Base-by-base conservation (phyloP, 2,888 invertebrate species). In the Pogonocherus hispidulus region DNA sequence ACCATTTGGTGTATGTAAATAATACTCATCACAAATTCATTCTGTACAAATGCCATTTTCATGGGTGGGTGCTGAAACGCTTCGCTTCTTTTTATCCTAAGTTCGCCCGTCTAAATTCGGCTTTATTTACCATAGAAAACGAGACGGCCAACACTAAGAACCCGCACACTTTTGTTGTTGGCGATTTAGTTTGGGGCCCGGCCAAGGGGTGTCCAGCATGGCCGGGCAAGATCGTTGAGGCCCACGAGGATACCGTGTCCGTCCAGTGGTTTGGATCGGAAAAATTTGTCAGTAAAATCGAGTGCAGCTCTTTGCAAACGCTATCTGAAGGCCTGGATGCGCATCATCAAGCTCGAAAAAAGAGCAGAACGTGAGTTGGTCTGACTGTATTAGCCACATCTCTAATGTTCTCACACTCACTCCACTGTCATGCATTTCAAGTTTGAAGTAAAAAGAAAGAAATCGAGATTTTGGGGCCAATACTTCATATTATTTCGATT, bases 141-240 rank as follows among this genome's bases (percentile, higher is more conserved):
- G 62, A 73, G 63, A 63, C 41, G 47, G 57, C 32, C 57, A 35
- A 46, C 46, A 51, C 35, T 27, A 47, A 64, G 32, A 20, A 20
- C 44, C 51, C 44, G 71, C 75, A 64, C 73, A 71, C 68, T 63
- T 89, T 92, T 84, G 87, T 88, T 80, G 90, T 90, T 79, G 96
- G 95, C 71, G 94, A 96, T 86, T 88, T 96, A 81, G 94, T 96
- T 78, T 96, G 96, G 96, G 96, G 95, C 67, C 93, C 94, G 66
- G 92, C 92, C 69, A 90, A 91, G 79, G 94, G 94, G 71, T 91
- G 92, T 86, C 91, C 92, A 64, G 93, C 94, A 69, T 96, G 96
- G 96, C 96, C 96, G 56, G 96, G 95, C 76, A 93, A 94, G 88
- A 89, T 96, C 84, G 87, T 89, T 41, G 85, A 86, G 60, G 85